These are phyloP conservation scores for Tokudaia muenninki DNA, from an alignment of 2,797 vertebrate species.

Conservation along the genomic window DNA sequence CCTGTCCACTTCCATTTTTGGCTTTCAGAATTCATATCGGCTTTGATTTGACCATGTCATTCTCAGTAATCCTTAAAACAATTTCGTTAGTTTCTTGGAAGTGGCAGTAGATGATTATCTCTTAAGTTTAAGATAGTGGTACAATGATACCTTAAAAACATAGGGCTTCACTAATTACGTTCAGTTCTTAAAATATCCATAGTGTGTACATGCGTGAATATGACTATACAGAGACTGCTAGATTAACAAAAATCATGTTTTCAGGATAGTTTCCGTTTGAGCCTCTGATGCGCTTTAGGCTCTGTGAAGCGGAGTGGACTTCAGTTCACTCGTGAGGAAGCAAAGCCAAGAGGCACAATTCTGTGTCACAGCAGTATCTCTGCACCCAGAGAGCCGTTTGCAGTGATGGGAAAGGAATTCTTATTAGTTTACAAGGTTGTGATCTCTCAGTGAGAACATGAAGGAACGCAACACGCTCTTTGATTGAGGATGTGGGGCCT, in stretches of 20 bases:
- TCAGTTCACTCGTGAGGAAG: neutral
- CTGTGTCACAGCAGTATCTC: neutral
- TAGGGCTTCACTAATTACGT: conserved; percentile 35
- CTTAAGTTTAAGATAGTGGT: conserved; percentile 23
- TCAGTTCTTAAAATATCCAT: conserved; percentile 19
- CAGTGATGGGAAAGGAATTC: neutral
- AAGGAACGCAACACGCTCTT: neutral
- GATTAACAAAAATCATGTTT: conserved; percentile 13
- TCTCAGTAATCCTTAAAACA: conserved; percentile 39
- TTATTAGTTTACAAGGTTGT: neutral
- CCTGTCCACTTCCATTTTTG: neutral
- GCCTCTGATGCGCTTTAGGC: neutral
- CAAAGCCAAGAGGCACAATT: neutral
- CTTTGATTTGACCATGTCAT: conserved; percentile 48
- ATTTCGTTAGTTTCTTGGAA: conserved; percentile 48
- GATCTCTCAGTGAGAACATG: neutral
- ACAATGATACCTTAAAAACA: neutral
- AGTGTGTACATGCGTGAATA: neutral
- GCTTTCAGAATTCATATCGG: conserved; percentile 28
- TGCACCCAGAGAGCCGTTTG: neutral
- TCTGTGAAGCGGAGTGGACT: neutral
- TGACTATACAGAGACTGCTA: neutral
- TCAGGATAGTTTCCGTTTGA: conserved; percentile 6
- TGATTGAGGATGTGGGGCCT: neutral
- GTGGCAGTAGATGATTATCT: conserved; percentile 13